Evolutionary conservation across 2,113 vertebrate species (phyloP).

Genomic region (Microcebus griseorufus): DNA sequence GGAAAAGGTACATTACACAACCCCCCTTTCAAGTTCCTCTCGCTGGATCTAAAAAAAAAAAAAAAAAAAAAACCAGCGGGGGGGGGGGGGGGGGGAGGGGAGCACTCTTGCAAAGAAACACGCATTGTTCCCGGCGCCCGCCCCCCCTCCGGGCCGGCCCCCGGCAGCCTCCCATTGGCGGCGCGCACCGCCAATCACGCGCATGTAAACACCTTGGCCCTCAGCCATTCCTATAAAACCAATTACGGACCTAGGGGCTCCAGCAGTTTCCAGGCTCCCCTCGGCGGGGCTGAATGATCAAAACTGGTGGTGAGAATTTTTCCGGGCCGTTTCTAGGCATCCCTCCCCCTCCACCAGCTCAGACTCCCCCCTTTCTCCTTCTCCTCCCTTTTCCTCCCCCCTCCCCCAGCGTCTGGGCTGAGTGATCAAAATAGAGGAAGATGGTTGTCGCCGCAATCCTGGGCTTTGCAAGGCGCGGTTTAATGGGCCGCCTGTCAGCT

Average conservation of each 20-base stretch:
- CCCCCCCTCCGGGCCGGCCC: slow-evolving; percentile 75
- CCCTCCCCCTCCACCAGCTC: slow-evolving; percentile 69
- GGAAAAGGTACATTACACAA: slow-evolving; percentile 88
- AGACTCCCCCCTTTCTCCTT: not conserved
- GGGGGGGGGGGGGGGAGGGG: not conserved
- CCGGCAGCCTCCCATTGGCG: slow-evolving; percentile 85
- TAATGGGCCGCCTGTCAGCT: slow-evolving; percentile 77
- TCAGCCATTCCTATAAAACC: slow-evolving; percentile 93
- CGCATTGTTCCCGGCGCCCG: slow-evolving; percentile 92
- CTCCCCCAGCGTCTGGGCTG: slow-evolving; percentile 68
- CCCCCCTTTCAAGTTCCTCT: slow-evolving; percentile 87
- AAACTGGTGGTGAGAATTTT: slow-evolving; percentile 89
- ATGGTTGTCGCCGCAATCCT: slow-evolving; percentile 78
- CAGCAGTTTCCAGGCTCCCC: slow-evolving; percentile 92
- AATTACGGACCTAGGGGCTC: slow-evolving; percentile 91
- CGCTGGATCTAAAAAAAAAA: slow-evolving; percentile 85
- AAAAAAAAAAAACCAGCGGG: slow-evolving; percentile 68
- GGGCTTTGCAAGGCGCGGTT: slow-evolving; percentile 70
- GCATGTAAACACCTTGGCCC: slow-evolving; percentile 89
- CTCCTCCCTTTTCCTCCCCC: not conserved
- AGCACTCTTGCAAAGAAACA: slow-evolving; percentile 92
- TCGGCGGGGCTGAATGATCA: slow-evolving; percentile 87
- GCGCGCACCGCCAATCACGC: slow-evolving; percentile 84
- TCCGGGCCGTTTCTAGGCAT: slow-evolving; percentile 87
- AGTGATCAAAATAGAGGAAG: slow-evolving; percentile 84